These are phyloP conservation scores for Anabacerthia variegaticeps DNA, from an alignment of 2,797 vertebrate genomes.

Conservation along the genomic window DNA sequence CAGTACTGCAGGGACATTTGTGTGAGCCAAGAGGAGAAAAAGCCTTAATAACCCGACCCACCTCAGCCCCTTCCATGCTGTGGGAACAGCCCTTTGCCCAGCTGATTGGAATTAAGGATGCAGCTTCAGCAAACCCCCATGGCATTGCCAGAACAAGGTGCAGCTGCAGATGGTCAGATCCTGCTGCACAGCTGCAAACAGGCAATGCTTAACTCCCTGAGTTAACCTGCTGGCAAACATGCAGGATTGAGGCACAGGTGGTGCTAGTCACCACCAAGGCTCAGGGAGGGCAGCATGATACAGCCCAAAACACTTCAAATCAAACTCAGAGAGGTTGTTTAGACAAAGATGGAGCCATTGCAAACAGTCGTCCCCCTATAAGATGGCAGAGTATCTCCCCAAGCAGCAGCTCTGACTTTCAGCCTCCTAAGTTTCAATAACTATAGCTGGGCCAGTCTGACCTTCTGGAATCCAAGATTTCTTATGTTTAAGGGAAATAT, in stretches of 20 bases:
- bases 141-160: neutral
- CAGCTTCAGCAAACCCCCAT: neutral
- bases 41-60: neutral
- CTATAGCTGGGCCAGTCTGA: neutral
- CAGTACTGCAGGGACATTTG: neutral
- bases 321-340: neutral
- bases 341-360: neutral
- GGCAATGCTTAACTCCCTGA: neutral
- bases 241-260: neutral
- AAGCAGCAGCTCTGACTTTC: neutral
- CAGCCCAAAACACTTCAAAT: neutral
- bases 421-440: neutral
- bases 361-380: neutral
- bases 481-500: neutral
- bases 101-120: neutral
- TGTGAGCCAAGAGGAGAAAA: neutral
- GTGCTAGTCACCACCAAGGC: neutral
- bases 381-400: neutral
- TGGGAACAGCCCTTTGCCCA: neutral
- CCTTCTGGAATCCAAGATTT: neutral
- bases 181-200: neutral
- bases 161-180: neutral
- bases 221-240: neutral
- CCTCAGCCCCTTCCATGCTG: neutral
- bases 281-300: neutral